A percentile compares a stretch with the other conserved stretches of the same genome.
phyloP scores from a whole-genome alignment of 2,113 vertebrate genomes.

The Trematocara variabile region DNA sequence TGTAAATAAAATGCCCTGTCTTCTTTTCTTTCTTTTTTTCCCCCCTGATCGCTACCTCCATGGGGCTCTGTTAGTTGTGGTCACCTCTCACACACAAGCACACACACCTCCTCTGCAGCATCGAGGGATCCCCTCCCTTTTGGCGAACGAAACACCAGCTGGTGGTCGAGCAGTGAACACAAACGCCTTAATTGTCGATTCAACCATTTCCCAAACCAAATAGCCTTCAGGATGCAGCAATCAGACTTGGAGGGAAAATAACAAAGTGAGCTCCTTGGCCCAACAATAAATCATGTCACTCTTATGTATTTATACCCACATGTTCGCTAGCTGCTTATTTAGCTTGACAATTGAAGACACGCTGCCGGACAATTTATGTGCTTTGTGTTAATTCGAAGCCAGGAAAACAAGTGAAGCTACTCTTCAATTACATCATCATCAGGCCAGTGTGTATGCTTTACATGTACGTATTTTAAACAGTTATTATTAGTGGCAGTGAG shows the following conservation, averaged over 20 bases:
- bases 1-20: slow-evolving; percentile 66
- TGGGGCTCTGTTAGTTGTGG: slow-evolving; percentile 57
- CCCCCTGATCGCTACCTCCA: slow-evolving; percentile 54
- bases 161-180: slow-evolving; percentile 73
- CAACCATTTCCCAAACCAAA: slow-evolving; percentile 69
- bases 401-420: slow-evolving; percentile 42
- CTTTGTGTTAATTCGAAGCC: slow-evolving; percentile 47
- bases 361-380: slow-evolving; percentile 42
- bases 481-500: neutral
- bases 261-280: slow-evolving; percentile 52
- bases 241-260: slow-evolving; percentile 72
- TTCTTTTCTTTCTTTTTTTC: neutral
- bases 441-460: slow-evolving; percentile 6
- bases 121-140: slow-evolving; percentile 23
- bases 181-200: slow-evolving; percentile 72
- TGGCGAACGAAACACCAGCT: slow-evolving; percentile 58
- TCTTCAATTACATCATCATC: slow-evolving; percentile 50
- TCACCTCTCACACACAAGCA: neutral
- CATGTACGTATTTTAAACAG: slow-evolving; percentile 8
- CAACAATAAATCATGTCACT: slow-evolving; percentile 66
- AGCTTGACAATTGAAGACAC: slow-evolving; percentile 59
- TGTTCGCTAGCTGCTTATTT: slow-evolving; percentile 54
- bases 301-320: slow-evolving; percentile 66
- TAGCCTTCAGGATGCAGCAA: slow-evolving; percentile 75
- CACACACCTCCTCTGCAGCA: neutral